phyloP scores from a whole-genome alignment of 2,888 invertebrate species.

The Drosophila falleni region DNA sequence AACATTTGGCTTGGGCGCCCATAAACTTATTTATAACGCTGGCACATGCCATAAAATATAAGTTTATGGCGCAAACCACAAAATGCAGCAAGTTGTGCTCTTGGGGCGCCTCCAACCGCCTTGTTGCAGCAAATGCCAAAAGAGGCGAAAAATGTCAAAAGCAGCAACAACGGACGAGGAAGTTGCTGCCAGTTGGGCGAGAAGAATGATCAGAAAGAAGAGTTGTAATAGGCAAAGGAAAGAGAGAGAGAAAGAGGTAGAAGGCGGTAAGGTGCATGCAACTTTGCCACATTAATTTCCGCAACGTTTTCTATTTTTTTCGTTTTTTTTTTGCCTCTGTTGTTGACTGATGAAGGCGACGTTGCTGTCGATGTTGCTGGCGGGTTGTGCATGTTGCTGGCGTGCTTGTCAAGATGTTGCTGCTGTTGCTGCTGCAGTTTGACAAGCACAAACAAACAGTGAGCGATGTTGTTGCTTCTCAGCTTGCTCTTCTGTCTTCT shows the following conservation, averaged over 20 bases:
- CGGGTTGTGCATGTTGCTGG: constrained; percentile 57
- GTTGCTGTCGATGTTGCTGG: constrained; percentile 54
- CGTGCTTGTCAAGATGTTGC: constrained; percentile 49
- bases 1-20: constrained; percentile 61
- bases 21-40: constrained; percentile 71
- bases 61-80: constrained; percentile 73
- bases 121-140: constrained; percentile 19
- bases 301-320: constrained; percentile 43
- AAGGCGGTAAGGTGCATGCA: constrained; percentile 46
- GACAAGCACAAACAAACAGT: constrained; percentile 76
- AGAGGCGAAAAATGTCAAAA: constrained; percentile 56
- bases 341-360: constrained; percentile 58
- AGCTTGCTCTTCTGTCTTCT: neutral
- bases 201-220: neutral
- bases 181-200: constrained; percentile 43
- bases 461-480: constrained; percentile 42
- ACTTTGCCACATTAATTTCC: constrained; percentile 80
- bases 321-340: constrained; percentile 23
- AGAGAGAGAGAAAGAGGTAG: too few species aligned
- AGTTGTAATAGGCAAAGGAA: neutral
- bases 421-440: constrained; percentile 44
- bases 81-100: constrained; percentile 40
- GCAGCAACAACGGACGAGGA: constrained; percentile 44
- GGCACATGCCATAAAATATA: constrained; percentile 69
- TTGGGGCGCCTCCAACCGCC: constrained; percentile 17